A percentile compares a stretch with the other conserved stretches of the same genome.
phyloP scores from a whole-genome alignment of 2,797 vertebrate species.

The Oreortyx pictus region DNA sequence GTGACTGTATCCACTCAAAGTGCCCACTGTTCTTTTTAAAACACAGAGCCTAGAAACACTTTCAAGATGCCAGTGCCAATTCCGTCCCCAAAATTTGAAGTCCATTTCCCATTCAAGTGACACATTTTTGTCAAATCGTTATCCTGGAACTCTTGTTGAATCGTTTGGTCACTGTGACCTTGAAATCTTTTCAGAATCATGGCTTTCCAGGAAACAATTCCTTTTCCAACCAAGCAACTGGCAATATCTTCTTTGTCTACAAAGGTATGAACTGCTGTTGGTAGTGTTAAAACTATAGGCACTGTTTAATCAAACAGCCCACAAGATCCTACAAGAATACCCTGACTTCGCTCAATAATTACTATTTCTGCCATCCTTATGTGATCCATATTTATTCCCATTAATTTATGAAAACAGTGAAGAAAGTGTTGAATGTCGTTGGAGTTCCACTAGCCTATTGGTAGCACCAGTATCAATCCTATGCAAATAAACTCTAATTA shows the following conservation, averaged over 20 bases:
- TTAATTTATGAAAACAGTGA: slow-evolving; percentile 2
- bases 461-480: background rate
- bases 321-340: background rate
- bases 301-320: background rate
- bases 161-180: background rate
- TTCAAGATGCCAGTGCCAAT: background rate
- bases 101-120: slow-evolving; percentile 24
- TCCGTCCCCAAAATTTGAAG: slow-evolving; percentile 10
- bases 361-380: background rate
- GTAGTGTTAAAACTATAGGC: background rate
- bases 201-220: background rate
- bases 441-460: background rate
- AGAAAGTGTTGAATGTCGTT: background rate
- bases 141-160: background rate
- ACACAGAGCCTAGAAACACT: background rate
- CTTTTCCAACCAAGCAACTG: background rate
- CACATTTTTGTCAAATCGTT: slow-evolving; percentile 18
- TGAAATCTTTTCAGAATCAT: slow-evolving; percentile 8
- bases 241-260: background rate
- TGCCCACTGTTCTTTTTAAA: background rate
- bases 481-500: background rate
- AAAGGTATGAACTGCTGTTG: background rate
- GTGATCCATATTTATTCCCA: background rate
- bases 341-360: background rate
- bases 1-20: background rate